Evolutionary conservation across 2,888 invertebrate genomes (phyloP).

Genomic region (Tachina grossa): DNA sequence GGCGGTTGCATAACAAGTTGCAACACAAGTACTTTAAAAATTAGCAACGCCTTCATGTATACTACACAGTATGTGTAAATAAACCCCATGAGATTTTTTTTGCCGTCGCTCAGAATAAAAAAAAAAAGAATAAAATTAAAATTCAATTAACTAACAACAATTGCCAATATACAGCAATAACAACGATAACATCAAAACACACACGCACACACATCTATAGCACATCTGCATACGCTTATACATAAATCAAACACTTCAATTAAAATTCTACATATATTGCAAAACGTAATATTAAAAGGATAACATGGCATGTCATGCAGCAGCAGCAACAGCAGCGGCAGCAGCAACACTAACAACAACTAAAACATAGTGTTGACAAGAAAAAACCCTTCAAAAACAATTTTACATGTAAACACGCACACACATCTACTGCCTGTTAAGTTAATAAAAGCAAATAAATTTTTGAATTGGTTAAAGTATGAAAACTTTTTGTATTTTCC

Average conservation of each 20-base stretch:
- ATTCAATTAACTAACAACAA: constrained; percentile 71
- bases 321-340: constrained; percentile 13
- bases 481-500: neutral
- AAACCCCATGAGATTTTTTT: constrained; percentile 49
- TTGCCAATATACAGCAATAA: constrained; percentile 66
- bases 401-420: neutral
- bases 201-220: too few species aligned
- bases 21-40: constrained; percentile 63
- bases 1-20: constrained; percentile 69
- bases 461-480: constrained; percentile 51
- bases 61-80: constrained; percentile 31
- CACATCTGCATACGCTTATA: neutral
- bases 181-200: neutral
- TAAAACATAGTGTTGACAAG: constrained; percentile 31
- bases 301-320: constrained; percentile 39
- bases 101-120: neutral
- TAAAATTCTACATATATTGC: constrained; percentile 68
- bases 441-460: constrained; percentile 61
- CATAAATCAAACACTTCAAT: constrained; percentile 69
- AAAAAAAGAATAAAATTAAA: constrained; percentile 56
- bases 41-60: constrained; percentile 69
- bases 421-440: constrained; percentile 22
- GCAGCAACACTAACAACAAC: constrained; percentile 11
- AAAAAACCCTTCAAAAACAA: constrained; percentile 53
- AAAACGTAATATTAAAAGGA: constrained; percentile 56